These are phyloP conservation scores for Loris lydekkerianus DNA, from an alignment of 2,797 vertebrate species.

Conservation along the genomic window DNA sequence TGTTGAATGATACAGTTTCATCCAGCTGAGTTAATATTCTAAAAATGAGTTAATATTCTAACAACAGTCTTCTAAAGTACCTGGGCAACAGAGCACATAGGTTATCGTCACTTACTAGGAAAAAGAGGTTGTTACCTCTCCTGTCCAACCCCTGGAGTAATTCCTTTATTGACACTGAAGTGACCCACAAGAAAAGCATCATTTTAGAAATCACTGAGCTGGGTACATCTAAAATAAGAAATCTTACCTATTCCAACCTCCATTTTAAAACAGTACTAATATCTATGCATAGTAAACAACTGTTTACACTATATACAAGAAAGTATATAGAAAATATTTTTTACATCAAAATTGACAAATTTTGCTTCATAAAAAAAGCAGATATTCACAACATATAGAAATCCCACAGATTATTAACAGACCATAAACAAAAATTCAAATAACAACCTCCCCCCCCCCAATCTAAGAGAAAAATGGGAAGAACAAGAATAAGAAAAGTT, in stretches of 20 bases:
- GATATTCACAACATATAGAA: background rate
- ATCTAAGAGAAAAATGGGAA: constrained; percentile 29
- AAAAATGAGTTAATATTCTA: background rate
- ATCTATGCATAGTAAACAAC: background rate
- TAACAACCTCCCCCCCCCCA: background rate
- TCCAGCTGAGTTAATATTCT: background rate
- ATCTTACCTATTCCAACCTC: background rate
- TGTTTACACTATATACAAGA: background rate
- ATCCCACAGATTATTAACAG: background rate
- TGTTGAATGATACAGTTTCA: background rate
- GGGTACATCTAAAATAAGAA: background rate
- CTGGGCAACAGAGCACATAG: background rate
- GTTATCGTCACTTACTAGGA: background rate
- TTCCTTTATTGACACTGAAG: background rate
- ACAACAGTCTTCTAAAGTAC: background rate
- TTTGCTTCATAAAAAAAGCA: background rate
- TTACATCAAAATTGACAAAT: constrained; percentile 40
- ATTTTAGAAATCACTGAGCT: background rate
- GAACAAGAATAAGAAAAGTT: background rate
- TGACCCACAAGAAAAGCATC: background rate
- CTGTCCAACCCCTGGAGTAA: background rate
- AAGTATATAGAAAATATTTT: background rate
- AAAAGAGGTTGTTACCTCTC: background rate
- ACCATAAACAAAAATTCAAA: constrained; percentile 22
- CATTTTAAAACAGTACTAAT: background rate